Evolutionary conservation across 2,888 invertebrate genomes (phyloP).

Genomic region (Eristalis arbustorum): DNA sequence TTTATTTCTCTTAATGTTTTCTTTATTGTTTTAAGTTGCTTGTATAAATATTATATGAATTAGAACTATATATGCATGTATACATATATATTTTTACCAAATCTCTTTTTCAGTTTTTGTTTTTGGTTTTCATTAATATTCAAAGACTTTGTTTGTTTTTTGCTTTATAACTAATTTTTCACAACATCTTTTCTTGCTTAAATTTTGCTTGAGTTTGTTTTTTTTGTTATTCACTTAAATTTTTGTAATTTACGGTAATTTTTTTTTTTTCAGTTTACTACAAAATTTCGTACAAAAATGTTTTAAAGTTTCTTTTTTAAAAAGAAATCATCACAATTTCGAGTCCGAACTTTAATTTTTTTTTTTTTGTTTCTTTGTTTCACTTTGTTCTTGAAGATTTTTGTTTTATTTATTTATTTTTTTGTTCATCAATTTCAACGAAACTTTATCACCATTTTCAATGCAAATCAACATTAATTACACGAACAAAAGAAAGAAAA

Average conservation of each 20-base stretch:
- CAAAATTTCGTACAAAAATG: conserved; percentile 67
- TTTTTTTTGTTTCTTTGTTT: conserved; percentile 16
- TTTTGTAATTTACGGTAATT: neutral
- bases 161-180: conserved; percentile 30
- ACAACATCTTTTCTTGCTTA: conserved; percentile 38
- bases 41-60: conserved; percentile 52
- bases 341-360: conserved; percentile 57
- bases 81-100: conserved; percentile 42
- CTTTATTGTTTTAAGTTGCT: conserved; percentile 1
- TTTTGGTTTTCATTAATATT: conserved; percentile 12
- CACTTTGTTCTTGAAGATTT: conserved; percentile 16
- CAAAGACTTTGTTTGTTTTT: conserved; percentile 15
- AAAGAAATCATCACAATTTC: conserved; percentile 70
- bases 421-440: conserved; percentile 28
- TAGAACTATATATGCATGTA: conserved; percentile 48
- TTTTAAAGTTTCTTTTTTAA: conserved; percentile 58
- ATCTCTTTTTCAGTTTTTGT: conserved; percentile 29
- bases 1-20: neutral
- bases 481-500: conserved; percentile 45
- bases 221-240: neutral
- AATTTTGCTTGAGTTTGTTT: conserved; percentile 19
- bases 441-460: conserved; percentile 63
- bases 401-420: conserved; percentile 17
- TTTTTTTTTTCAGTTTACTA: conserved; percentile 33
- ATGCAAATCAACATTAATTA: conserved; percentile 54